Conservation (phyloP, 2,797 vertebrate genomes). For the Spinibarbus caldwelli region DNA sequence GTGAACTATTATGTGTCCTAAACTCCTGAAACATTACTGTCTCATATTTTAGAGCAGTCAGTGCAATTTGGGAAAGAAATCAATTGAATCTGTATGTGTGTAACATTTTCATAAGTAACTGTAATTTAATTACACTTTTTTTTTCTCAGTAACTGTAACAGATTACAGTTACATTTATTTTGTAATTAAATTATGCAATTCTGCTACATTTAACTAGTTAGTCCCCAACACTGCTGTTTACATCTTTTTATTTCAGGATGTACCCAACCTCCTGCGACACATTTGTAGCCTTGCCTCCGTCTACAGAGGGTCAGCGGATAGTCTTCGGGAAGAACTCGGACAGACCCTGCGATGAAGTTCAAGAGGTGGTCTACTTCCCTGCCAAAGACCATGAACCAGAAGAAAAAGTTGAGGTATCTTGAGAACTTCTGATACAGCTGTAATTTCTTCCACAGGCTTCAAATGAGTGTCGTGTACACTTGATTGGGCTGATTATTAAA, state of each 20-base stretch:
- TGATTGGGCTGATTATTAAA: not conserved
- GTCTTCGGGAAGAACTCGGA: conserved; percentile 97
- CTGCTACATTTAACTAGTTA: no score
- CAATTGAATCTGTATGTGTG: no score
- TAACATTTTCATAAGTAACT: no score
- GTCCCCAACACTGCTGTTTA: not conserved
- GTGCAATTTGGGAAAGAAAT: no score
- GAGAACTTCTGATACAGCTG: not conserved
- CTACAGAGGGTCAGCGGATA: conserved; percentile 79
- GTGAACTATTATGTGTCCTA: no score
- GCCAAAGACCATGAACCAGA: conserved; percentile 72
- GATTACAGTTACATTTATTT: no score
- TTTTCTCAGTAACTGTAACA: no score
- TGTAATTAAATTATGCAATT: no score
- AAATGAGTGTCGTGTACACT: not conserved
- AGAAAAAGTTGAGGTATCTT: conserved; percentile 83
- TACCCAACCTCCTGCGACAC: conserved; percentile 86
- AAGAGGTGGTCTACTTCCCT: conserved; percentile 89
- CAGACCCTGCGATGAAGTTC: conserved; percentile 92
- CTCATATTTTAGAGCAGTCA: no score
- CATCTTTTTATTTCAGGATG: not conserved
- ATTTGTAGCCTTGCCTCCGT: conserved; percentile 79
- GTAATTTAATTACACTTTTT: no score
- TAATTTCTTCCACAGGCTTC: not conserved
- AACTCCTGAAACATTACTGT: no score